Evolutionary conservation across 2,797 vertebrate genomes (phyloP).

Genomic region (Acestrorhynchus altus): DNA sequence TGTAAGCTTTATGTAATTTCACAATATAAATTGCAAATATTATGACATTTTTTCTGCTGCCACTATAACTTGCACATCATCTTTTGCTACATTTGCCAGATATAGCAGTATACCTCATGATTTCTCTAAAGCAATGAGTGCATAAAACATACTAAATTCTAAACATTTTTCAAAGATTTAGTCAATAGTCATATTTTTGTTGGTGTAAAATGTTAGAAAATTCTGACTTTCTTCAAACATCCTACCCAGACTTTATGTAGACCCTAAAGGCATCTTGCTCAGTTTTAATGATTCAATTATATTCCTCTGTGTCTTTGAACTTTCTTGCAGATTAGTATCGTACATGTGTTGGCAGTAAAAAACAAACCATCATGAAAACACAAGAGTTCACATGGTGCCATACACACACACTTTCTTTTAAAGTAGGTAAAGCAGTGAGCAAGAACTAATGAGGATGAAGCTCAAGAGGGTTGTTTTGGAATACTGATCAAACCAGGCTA

Average conservation of each 20-base stretch:
- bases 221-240: neutral
- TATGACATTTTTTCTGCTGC: too few relatives aligned
- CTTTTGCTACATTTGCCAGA: too few relatives aligned
- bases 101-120: too few relatives aligned
- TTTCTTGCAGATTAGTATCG: conserved; percentile 40
- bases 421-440: neutral
- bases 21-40: too few relatives aligned
- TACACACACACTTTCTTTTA: neutral
- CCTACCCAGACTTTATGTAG: neutral
- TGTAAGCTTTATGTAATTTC: too few relatives aligned
- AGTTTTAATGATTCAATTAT: conserved; percentile 28
- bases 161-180: neutral
- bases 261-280: neutral
- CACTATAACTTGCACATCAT: too few relatives aligned
- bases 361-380: neutral
- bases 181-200: neutral
- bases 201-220: neutral
- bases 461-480: conserved; percentile 32
- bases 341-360: conserved; percentile 45
- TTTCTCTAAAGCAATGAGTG: neutral
- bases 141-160: neutral
- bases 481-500: conserved; percentile 5
- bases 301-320: conserved; percentile 32
- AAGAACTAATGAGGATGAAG: neutral
- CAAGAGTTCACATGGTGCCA: neutral